A percentile compares a stretch with the other conserved stretches of the same genome.
phyloP scores from a whole-genome alignment of 2,113 vertebrate species.

The Cardinalis cardinalis region DNA sequence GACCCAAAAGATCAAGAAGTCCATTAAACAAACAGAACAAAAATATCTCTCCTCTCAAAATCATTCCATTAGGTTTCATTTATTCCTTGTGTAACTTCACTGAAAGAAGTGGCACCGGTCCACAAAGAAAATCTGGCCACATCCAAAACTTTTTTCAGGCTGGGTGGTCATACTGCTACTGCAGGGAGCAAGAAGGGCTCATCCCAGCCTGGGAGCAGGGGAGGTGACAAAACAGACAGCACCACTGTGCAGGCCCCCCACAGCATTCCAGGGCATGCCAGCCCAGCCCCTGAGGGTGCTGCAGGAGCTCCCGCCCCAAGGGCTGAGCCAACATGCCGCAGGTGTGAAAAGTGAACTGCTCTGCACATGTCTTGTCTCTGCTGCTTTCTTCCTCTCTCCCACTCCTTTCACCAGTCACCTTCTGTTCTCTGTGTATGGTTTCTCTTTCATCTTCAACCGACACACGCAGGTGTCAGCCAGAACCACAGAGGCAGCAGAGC shows the following conservation, averaged over 20 bases:
- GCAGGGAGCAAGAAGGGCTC: not conserved
- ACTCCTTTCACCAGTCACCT: not conserved
- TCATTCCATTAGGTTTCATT: not conserved
- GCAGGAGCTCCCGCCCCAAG: not conserved
- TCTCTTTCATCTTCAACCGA: not conserved
- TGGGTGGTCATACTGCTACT: not conserved
- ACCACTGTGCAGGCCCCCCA: accelerated
- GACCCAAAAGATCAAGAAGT: not conserved
- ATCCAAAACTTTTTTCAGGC: not conserved
- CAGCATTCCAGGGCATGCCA: accelerated
- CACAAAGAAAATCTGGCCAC: not conserved
- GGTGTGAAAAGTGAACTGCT: not conserved
- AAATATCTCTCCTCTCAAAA: not conserved
- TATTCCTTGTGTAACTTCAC: not conserved
- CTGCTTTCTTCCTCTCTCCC: not conserved
- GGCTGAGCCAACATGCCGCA: not conserved
- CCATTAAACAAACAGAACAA: not conserved
- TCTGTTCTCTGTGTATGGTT: not conserved
- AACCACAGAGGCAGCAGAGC: not conserved
- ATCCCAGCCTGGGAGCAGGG: accelerated
- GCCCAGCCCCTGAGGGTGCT: not conserved
- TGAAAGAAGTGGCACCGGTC: not conserved
- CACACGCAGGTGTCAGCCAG: not conserved
- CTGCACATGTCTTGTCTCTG: not conserved
- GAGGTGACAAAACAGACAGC: not conserved